Evolutionary conservation across 2,888 invertebrate species (phyloP).

Genomic region (Aphodius granarius): DNA sequence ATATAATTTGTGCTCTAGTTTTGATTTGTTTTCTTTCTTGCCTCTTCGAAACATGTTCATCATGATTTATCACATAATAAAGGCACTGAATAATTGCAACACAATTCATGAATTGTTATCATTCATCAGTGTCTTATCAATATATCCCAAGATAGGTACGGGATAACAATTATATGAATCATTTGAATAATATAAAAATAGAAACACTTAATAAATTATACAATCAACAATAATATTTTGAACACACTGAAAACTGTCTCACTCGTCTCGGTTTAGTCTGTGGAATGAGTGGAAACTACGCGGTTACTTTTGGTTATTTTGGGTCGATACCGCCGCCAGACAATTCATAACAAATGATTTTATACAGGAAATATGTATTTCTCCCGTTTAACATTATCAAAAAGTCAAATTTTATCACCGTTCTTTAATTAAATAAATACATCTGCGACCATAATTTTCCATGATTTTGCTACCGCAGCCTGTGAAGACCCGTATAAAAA

Average conservation of each 20-base stretch:
- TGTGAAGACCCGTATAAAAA: no score
- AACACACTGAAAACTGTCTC: background rate
- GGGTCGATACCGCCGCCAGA: background rate
- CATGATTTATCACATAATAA: slow-evolving; percentile 26
- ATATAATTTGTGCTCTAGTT: slow-evolving; percentile 63
- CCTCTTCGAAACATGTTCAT: slow-evolving; percentile 47
- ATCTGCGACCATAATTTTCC: no score
- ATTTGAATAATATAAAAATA: background rate
- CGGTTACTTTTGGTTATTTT: background rate
- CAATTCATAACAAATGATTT: background rate
- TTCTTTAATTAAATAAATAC: no score
- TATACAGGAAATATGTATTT: background rate
- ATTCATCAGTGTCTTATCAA: background rate
- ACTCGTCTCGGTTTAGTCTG: background rate
- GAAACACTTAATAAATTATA: background rate
- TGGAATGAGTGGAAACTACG: background rate
- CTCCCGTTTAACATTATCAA: background rate
- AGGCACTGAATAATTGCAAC: slow-evolving; percentile 24
- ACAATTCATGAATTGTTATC: background rate
- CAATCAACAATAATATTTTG: background rate
- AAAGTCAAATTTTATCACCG: no score
- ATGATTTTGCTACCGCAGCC: background rate
- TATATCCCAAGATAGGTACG: background rate
- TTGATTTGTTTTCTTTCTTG: slow-evolving; percentile 59
- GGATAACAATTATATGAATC: background rate